Evolutionary conservation across 2,888 invertebrate genomes (phyloP), one percentile per base, ranked within the genome.

Genomic region (Tethea ocularis): DNA sequence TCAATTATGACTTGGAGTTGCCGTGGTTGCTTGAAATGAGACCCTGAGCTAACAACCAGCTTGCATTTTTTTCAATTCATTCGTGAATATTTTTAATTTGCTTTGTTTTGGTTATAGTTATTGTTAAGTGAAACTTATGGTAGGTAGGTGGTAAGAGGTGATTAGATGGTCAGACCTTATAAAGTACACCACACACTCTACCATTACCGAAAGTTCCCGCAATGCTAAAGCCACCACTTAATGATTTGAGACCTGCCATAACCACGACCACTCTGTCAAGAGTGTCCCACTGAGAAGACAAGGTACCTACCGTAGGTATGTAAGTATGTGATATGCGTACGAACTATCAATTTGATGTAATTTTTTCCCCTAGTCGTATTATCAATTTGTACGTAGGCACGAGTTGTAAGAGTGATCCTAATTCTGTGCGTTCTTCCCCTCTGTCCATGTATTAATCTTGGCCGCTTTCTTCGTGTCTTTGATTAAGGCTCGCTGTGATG

Each of bases 401-500:
- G 74, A 71, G 75, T 78, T 74, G 79, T 78, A 68, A 66, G 72
- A 71, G 78, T 78, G 77, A 75, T 75, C 75, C 78, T 75, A 83
- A 85, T 86, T 83, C 78, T 67, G 74, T 61, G 67, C 78, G 75
- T 82, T 79, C 71, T 77, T 76, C 77, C 80, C 80, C 79, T 80
- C 77, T 84, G 84, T 86, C 84, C 82, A 78, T 78, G 83, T 90
- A 91, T 92, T 91, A 90, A 91, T 92, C 90, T 89, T 83, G 77
- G 74, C 74, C 75, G 81, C 84, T 84, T 84, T 83, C 88, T 84
- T 86, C 83, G 84, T 78, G 87, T 86, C 89, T 89, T 90, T 92
- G 91, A 93, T 93, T 93, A 91, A 91, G 84, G 80, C 83, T 73
- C 75, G 78, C 82, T 69, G 87, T 92, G 91, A 93, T 91, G 89